Evolutionary conservation across 2,113 vertebrate species (phyloP).

Genomic region (Coturnix japonica): DNA sequence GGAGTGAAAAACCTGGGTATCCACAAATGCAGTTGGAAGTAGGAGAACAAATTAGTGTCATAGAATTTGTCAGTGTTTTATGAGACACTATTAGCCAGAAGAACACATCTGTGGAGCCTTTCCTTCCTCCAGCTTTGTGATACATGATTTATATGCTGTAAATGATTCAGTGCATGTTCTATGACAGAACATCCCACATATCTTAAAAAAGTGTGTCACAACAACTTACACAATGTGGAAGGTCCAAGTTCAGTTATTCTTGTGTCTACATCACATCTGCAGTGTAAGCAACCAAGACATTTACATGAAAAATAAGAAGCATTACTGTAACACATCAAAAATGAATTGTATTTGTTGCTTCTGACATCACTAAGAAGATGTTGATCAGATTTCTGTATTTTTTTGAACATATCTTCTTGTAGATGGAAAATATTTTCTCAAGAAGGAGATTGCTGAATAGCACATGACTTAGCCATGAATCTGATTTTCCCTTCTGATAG

Average conservation of each 20-base stretch:
- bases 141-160: background rate
- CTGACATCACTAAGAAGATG: background rate
- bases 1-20: background rate
- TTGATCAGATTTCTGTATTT: background rate
- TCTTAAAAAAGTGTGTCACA: background rate
- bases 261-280: background rate
- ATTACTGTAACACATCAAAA: background rate
- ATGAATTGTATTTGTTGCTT: background rate
- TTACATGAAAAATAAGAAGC: background rate
- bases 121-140: background rate
- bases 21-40: background rate
- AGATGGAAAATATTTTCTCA: background rate
- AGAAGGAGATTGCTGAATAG: slow-evolving; percentile 72
- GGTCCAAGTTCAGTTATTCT: background rate
- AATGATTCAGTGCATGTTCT: background rate
- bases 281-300: background rate
- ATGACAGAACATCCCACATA: background rate
- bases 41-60: background rate
- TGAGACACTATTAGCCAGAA: background rate
- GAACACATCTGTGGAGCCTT: background rate
- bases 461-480: slow-evolving; percentile 75
- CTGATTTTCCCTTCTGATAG: slow-evolving; percentile 67
- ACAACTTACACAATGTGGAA: background rate
- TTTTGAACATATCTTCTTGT: background rate
- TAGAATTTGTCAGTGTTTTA: background rate